These are phyloP conservation scores for Notothenia coriiceps DNA, from an alignment of 2,113 vertebrate genomes.

Conservation along the genomic window DNA sequence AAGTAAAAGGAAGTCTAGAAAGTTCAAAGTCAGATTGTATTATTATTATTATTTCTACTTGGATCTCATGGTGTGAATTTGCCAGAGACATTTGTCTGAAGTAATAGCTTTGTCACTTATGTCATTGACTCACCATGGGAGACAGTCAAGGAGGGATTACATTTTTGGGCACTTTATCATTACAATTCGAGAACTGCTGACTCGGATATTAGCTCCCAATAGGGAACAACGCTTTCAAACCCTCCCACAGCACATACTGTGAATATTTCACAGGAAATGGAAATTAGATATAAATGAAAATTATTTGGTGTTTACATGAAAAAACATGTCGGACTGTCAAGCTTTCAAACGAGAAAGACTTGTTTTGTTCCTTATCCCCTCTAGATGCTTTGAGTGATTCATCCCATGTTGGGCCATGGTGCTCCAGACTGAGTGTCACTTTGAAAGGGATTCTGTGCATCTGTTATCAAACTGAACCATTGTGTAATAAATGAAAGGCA, in stretches of 20 bases:
- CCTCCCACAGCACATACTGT: conserved; percentile 60
- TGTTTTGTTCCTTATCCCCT: conserved; percentile 44
- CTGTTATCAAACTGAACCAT: conserved; percentile 23
- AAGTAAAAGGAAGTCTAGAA: conserved; percentile 44
- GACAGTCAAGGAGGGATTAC: conserved; percentile 81
- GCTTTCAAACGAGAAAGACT: conserved; percentile 43
- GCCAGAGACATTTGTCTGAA: conserved; percentile 80
- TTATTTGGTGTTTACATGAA: conserved; percentile 62
- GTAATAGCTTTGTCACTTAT: conserved; percentile 83
- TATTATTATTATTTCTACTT: conserved; percentile 75
- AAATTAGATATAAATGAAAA: conserved; percentile 65
- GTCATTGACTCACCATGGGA: conserved; percentile 80
- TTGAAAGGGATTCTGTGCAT: conserved; percentile 42
- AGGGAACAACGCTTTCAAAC: conserved; percentile 60
- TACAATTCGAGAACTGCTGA: conserved; percentile 80
- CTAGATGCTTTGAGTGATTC: conserved; percentile 46
- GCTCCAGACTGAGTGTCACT: conserved; percentile 39
- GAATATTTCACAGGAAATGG: conserved; percentile 60
- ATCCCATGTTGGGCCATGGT: conserved; percentile 48
- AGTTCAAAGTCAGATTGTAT: conserved; percentile 66
- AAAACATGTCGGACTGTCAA: conserved; percentile 46
- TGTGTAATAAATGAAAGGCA: conserved; percentile 35
- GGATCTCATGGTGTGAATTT: conserved; percentile 72
- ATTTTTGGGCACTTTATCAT: conserved; percentile 81
- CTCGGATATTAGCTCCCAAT: conserved; percentile 80